Base-by-base conservation (phyloP, 2,888 invertebrate species). In the Cerastoderma edule region DNA sequence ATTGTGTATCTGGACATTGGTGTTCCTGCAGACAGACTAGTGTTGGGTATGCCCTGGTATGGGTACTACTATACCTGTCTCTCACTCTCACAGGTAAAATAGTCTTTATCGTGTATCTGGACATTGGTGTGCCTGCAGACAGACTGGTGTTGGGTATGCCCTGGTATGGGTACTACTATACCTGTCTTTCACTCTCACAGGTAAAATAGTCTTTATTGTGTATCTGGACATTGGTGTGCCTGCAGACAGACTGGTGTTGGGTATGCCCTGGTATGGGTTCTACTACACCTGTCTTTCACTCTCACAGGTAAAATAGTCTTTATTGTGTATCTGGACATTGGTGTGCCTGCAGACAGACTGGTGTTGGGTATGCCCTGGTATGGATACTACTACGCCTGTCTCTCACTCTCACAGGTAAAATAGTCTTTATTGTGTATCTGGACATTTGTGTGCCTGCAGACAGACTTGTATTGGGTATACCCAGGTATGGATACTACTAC, bases 281-380 rank as follows among this genome's bases (percentile, higher is more conserved):
- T n/a, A n/a, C n/a, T n/a, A n/a, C n/a, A n/a, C n/a, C n/a, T n/a
- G n/a, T n/a, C n/a, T n/a, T n/a, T n/a, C n/a, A n/a, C n/a, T n/a
- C n/a, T n/a, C n/a, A n/a, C n/a, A n/a, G n/a, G n/a, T n/a, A n/a
- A n/a, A n/a, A n/a, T n/a, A n/a, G n/a, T n/a, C n/a, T n/a, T n/a
- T n/a, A n/a, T n/a, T n/a, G n/a, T n/a, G n/a, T n/a, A n/a, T n/a
- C n/a, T n/a, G n/a, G n/a, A n/a, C 3, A 35, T 91, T 22, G 91
- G 89, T 2, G 88, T 93, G 28, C 73, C 86, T n/a, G 46, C 88
- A 3, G 67, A 86, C 30, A 91, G 90, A 63, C 72, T 93, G 75
- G 89, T 93, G 3, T 83, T 93, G 3, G 93, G 93, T 22, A 85
- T 93, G 8, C 93, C 93, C 0, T 93, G 93, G 93, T 93, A 93